phyloP scores from a whole-genome alignment of 1,140 invertebrate species.

The Cotesia glomerata region DNA sequence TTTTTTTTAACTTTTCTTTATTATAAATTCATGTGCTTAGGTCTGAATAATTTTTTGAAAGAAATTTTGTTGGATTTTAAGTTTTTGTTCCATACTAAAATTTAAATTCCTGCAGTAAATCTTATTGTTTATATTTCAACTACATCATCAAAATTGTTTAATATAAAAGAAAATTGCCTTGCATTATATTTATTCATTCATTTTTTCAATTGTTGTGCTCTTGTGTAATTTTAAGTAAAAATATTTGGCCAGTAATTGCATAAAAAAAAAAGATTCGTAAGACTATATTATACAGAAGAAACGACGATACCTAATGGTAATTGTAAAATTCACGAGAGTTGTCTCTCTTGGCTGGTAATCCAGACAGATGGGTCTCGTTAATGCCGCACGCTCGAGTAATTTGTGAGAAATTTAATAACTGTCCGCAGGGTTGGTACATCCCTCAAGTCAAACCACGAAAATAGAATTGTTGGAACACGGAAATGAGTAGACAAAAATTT shows the following conservation, averaged over 20 bases:
- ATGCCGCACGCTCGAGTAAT: conserved; percentile 52
- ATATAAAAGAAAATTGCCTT: neutral
- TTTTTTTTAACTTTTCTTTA: no score
- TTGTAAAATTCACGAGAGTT: conserved; percentile 4
- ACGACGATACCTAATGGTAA: conserved; percentile 4
- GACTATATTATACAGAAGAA: neutral
- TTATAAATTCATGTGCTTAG: no score
- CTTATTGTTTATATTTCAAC: no score
- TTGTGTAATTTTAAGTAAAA: neutral
- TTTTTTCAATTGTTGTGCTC: neutral
- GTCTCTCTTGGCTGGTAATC: conserved; percentile 41
- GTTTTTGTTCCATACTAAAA: no score
- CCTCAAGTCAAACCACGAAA: conserved; percentile 9
- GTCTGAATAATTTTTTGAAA: no score
- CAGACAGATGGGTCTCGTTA: conserved; percentile 55
- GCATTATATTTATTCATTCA: neutral
- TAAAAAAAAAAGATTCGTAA: neutral
- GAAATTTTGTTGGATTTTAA: no score
- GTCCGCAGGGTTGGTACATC: neutral
- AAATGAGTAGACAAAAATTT: conserved; percentile 36
- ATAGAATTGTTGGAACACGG: neutral
- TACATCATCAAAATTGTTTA: no score
- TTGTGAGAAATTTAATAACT: conserved; percentile 57
- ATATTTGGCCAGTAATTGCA: conserved; percentile 1
- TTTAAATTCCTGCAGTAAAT: no score